Conservation (phyloP, 1,140 invertebrate species). For the Drosophila sp. region DNA sequence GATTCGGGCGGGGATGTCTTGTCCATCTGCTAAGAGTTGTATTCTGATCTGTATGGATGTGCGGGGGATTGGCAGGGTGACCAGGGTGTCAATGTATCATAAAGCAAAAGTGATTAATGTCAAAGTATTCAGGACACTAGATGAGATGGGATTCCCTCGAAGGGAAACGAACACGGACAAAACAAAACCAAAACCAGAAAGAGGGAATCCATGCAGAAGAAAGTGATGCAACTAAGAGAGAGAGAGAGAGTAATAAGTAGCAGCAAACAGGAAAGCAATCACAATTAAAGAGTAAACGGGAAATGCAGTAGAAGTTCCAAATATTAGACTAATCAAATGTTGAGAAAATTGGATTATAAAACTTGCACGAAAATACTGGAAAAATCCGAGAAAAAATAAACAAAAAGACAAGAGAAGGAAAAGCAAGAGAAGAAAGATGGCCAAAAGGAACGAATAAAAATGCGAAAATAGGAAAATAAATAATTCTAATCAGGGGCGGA, state of each 20-base stretch:
- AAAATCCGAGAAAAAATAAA: slow-evolving; percentile 1
- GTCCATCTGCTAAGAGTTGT: slow-evolving; percentile 2
- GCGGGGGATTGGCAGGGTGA: background rate
- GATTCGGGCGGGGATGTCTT: background rate
- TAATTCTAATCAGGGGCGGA: too few species aligned
- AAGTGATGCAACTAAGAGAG: too few species aligned
- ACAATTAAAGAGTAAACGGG: too few species aligned
- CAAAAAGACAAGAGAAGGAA: background rate
- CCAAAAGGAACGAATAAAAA: background rate
- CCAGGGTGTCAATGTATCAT: slow-evolving; percentile 12
- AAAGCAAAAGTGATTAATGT: slow-evolving; percentile 24
- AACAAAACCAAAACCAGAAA: too few species aligned
- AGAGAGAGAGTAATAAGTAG: too few species aligned
- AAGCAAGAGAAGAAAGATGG: too few species aligned
- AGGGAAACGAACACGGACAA: too few species aligned
- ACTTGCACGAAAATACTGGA: slow-evolving; percentile 20
- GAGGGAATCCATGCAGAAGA: too few species aligned
- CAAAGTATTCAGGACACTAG: slow-evolving; percentile 8
- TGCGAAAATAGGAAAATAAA: background rate
- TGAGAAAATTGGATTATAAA: slow-evolving; percentile 4
- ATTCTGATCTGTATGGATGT: slow-evolving; percentile 1
- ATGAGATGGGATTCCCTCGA: slow-evolving; percentile 3
- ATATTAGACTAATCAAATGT: too few species aligned
- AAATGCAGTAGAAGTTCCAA: too few species aligned
- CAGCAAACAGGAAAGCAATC: too few species aligned